A percentile compares a stretch with the other conserved stretches of the same genome.
Evolutionary conservation across 2,113 vertebrate species (phyloP).

Genomic region (Pithys albifrons): DNA sequence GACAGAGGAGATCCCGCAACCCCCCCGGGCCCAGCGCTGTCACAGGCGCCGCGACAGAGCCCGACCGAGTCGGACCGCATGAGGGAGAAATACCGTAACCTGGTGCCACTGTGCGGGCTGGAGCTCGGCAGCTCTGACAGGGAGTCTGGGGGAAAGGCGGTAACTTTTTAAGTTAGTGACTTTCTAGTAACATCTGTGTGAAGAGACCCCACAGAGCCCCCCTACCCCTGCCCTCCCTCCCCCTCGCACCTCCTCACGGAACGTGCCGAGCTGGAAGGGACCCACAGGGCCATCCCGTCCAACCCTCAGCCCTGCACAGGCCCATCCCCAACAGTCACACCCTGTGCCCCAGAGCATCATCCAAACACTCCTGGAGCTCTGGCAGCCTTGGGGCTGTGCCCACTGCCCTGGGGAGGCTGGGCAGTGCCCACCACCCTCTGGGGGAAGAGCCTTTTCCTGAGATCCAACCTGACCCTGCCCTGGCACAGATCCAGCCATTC

Average conservation of each 20-base stretch:
- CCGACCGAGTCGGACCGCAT: no score
- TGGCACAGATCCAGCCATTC: no score
- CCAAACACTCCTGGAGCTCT: background rate
- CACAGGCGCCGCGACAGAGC: no score
- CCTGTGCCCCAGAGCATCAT: background rate
- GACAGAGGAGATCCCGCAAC: fast-evolving
- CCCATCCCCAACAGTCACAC: background rate
- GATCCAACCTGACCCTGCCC: background rate
- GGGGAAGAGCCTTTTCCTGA: background rate
- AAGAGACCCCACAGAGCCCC: background rate
- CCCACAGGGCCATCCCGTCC: background rate
- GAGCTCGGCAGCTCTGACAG: background rate
- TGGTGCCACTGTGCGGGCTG: fast-evolving
- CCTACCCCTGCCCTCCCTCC: background rate
- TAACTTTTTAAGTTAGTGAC: background rate
- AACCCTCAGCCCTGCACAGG: background rate
- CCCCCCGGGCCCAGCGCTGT: fast-evolving
- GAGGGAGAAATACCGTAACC: fast-evolving
- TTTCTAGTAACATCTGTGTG: background rate
- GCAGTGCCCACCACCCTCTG: background rate
- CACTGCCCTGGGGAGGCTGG: background rate
- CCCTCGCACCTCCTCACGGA: background rate
- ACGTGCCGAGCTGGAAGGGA: no score
- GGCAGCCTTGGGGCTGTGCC: background rate
- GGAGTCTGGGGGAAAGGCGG: background rate